phyloP scores from a whole-genome alignment of 2,888 invertebrate genomes.

The Monochamus alternatus region DNA sequence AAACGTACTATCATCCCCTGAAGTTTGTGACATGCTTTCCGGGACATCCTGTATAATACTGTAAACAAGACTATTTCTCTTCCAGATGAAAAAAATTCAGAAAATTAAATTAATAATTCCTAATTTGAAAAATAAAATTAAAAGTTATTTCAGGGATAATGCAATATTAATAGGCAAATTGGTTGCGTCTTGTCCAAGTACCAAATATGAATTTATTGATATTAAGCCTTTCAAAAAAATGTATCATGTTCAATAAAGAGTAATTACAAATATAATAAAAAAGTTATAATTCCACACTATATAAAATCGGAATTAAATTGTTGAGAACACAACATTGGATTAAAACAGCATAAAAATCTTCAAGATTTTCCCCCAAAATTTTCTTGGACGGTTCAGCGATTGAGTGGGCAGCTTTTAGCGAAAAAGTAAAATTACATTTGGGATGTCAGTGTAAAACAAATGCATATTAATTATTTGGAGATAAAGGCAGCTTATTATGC shows the following conservation, averaged over 20 bases:
- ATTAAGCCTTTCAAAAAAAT: not conserved
- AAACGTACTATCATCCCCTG: too few relatives aligned
- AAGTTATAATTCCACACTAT: not conserved
- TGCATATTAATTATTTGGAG: not conserved
- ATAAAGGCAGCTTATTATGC: not conserved
- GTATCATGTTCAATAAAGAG: not conserved
- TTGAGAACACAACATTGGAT: not conserved
- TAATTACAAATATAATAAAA: not conserved
- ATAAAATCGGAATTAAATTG: not conserved
- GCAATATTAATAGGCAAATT: not conserved
- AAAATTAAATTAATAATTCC: not conserved
- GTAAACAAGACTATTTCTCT: not conserved
- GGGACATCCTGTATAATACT: too few relatives aligned
- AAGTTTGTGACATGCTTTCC: too few relatives aligned
- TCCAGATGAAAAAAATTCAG: not conserved
- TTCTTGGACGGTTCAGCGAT: conserved; percentile 1
- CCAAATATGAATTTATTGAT: not conserved
- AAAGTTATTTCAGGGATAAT: not conserved
- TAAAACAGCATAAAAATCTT: not conserved
- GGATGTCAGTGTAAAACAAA: not conserved
- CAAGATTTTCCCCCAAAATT: not conserved
- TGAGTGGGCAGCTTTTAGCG: not conserved
- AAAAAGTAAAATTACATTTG: not conserved
- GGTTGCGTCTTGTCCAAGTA: not conserved
- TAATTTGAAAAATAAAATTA: not conserved